Evolutionary conservation across 2,888 invertebrate species (phyloP).

Genomic region (Corythucha ciliata): DNA sequence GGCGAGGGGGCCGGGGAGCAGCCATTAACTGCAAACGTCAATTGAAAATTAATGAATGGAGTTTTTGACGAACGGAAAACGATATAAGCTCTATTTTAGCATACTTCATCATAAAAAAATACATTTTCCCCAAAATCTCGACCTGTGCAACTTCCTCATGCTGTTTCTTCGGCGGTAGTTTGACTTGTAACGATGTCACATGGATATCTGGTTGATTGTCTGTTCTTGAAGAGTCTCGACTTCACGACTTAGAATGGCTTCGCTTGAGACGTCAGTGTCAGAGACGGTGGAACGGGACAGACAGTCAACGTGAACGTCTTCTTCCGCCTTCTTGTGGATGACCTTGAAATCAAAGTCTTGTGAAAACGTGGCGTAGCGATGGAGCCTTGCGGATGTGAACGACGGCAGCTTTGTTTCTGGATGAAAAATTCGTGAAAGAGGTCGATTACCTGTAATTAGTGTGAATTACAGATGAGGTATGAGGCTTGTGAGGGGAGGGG

Average conservation of each 20-base stretch:
- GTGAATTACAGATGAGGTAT: no score
- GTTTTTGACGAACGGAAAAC: no score
- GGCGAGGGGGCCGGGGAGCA: no score
- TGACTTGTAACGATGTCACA: background rate
- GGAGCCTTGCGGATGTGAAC: background rate
- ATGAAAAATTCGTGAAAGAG: background rate
- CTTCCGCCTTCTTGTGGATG: conserved; percentile 13
- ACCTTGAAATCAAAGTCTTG: conserved; percentile 24
- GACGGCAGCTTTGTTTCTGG: conserved; percentile 10
- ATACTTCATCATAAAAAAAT: no score
- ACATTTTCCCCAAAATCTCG: no score
- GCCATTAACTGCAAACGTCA: no score
- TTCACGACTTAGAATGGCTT: background rate
- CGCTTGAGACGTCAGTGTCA: background rate
- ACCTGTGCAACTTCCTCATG: no score
- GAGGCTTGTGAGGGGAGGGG: no score
- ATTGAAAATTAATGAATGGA: no score
- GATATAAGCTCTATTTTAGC: no score
- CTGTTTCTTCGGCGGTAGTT: conserved; percentile 4
- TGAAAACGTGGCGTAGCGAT: conserved; percentile 24
- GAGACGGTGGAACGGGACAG: conserved; percentile 13
- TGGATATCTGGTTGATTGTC: conserved; percentile 9
- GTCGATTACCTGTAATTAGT: background rate
- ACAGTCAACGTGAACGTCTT: conserved; percentile 27
- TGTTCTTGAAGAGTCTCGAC: background rate